Evolutionary conservation across 2,888 invertebrate species (phyloP).

Genomic region (Pterostichus madidus): DNA sequence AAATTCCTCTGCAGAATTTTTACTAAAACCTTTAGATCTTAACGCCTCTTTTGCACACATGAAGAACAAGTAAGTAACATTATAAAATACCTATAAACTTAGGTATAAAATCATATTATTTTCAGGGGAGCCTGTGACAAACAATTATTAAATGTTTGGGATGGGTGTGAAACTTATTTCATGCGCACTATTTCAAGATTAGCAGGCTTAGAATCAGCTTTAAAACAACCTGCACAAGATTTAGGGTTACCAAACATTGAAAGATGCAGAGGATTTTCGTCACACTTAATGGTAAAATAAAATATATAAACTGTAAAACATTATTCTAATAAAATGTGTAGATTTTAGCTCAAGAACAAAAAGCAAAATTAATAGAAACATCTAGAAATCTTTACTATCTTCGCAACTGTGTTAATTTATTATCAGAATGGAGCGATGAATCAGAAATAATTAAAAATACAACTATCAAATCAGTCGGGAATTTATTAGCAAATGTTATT

Average conservation of each 20-base stretch:
- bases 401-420: slow-evolving; percentile 77
- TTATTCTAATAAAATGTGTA: slow-evolving; percentile 74
- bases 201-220: slow-evolving; percentile 81
- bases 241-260: slow-evolving; percentile 90
- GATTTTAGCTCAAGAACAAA: slow-evolving; percentile 84
- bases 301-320: slow-evolving; percentile 7
- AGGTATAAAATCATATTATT: not conserved
- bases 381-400: slow-evolving; percentile 81
- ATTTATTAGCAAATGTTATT: slow-evolving; percentile 78
- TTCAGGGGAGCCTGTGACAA: slow-evolving; percentile 69
- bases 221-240: slow-evolving; percentile 87
- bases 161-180: slow-evolving; percentile 87
- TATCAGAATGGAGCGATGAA: slow-evolving; percentile 72
- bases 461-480: slow-evolving; percentile 77
- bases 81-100: not conserved
- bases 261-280: slow-evolving; percentile 90
- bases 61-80: slow-evolving; percentile 75
- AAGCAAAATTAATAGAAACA: slow-evolving; percentile 81
- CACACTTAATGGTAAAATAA: slow-evolving; percentile 84
- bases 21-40: slow-evolving; percentile 86
- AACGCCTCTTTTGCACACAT: slow-evolving; percentile 80
- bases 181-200: slow-evolving; percentile 85
- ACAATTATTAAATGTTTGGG: slow-evolving; percentile 82
- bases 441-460: slow-evolving; percentile 71
- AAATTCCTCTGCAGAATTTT: slow-evolving; percentile 81